phyloP scores from a whole-genome alignment of 2,888 invertebrate species.

The Netelia virgata region DNA sequence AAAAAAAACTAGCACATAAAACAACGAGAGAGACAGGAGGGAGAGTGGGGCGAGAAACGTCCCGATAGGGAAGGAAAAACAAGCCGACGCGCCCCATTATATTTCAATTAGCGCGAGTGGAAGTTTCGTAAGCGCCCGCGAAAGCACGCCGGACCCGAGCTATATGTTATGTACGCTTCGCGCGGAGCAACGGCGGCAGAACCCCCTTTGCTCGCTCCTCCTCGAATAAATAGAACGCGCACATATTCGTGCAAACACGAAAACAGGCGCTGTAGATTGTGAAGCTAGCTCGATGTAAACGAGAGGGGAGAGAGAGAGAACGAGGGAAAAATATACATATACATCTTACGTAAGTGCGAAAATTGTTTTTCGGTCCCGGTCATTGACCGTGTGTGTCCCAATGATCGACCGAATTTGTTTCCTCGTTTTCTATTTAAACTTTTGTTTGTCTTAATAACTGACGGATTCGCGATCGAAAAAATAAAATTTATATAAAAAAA shows the following conservation, averaged over 20 bases:
- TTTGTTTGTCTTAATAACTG: too few relatives aligned
- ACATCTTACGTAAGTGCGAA: not conserved
- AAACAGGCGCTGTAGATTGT: conserved; percentile 10
- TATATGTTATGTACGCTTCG: conserved; percentile 24
- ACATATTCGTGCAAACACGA: conserved; percentile 6
- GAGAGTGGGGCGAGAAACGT: conserved; percentile 31
- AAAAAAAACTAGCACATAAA: conserved; percentile 13
- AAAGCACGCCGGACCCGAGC: conserved; percentile 54
- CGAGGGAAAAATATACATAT: not conserved
- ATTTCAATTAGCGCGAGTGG: conserved; percentile 69
- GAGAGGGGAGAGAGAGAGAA: conserved; percentile 2
- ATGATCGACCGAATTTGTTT: not conserved
- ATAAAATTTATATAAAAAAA: too few relatives aligned
- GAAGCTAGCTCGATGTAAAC: conserved; percentile 17
- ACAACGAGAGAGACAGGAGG: not conserved
- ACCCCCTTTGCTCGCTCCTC: conserved; percentile 36
- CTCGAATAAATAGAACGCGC: conserved; percentile 54
- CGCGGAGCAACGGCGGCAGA: not conserved
- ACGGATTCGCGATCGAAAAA: too few relatives aligned
- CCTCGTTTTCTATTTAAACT: too few relatives aligned
- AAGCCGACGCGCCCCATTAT: conserved; percentile 67
- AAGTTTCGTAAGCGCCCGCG: conserved; percentile 62
- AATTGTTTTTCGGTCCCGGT: not conserved
- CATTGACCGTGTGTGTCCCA: not conserved
- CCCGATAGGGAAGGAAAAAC: conserved; percentile 48